Base-by-base conservation (phyloP, 2,797 vertebrate genomes). In the Myiotriccus ornatus region DNA sequence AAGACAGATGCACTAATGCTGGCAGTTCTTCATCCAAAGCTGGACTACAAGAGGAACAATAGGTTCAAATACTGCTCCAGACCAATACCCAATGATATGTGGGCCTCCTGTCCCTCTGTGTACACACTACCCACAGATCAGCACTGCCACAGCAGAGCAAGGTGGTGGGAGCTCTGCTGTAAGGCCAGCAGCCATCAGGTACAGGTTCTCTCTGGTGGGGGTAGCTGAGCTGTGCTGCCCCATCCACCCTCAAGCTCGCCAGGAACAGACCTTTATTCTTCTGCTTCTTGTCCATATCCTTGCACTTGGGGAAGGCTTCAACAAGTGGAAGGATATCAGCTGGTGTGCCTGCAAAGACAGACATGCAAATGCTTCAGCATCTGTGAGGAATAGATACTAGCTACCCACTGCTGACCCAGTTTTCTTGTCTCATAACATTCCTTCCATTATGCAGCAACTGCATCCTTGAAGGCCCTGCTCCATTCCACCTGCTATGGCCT, bases 301-400 rank as follows among this genome's bases (percentile, higher is more conserved):
- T 93, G 76, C 95, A 94, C 37, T 97, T 98, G 14, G 98, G 98
- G 57, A 95, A 96, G 14, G 97, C 96, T 96, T 99, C 98, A 15
- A 99, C 97, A 68, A 99, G 85, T 30, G 99, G 98, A 62, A 99
- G 97, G 92, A 99, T 98, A 90, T 99, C 98, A 52, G 97, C 96
- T 28, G 99, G 98, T 13, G 98, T 96, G n/a, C 99, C 99, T 99
- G 79, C 0, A 4, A 96, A 96, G 90, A 87, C 16, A 88, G 49
- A 91, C 14, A 30, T 13, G 10, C 10, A 92, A 70, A 67, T 44
- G 21, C 55, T 86, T 89, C 49, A 75, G 68, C 71, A 46, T 25
- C n/a, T 41, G 24, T 25, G 34, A 84, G 30, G 37, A 92, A 55
- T 1, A 35, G 41, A 70, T 35, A 39, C 17, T 67, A 91, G 43